Evolutionary conservation across 2,888 invertebrate species (phyloP), one percentile per base, ranked within the genome.

Genomic region (Eupeodes luniger): DNA sequence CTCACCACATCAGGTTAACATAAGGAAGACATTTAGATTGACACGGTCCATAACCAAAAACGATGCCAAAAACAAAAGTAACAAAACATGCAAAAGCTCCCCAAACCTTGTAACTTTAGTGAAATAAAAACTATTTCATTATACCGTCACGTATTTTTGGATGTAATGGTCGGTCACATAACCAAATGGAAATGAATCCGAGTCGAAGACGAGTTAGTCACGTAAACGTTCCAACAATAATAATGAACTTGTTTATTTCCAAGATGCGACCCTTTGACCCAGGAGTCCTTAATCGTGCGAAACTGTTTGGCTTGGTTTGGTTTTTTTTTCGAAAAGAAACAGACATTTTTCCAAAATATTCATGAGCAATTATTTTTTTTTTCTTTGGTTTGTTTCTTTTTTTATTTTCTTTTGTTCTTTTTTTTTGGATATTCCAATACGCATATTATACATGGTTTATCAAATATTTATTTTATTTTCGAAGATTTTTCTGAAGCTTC

Each of bases 171-270:
- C 12, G 47, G 47, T 47, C 47, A 47, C 47, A 57, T 34, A 27
- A 57, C 14, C 0, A 27, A 5, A 55, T 19, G 27, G 34, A 12
- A 57, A 57, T 57, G 57, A 57, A 34, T 14, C 27, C 14, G 1
- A 57, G 27, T 27, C 27, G 27, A 40, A 40, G 9, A 7, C 40
- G 40, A 40, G 34, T 34, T 27, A 34, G 57, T 57, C 57, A 57
- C 57, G 57, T 57, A 57, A 57, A 57, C 57, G 57, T 34, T 57
- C 57, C 57, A 57, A 27, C 27, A 57, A 34, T 12, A 57, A 34
- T 57, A 57, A 57, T 57, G 57, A 57, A 57, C 57, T 57, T 57
- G 57, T 57, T 57, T 57, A 57, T 57, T 34, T 57, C 57, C 6
- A 57, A 57, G 57, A 57, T 57, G 57, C 34, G 57, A 57, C 57